Percentiles rank a stretch among this genome's conserved stretches.
Evolutionary conservation across 2,888 invertebrate species (phyloP).

Genomic region (Chrysolina americana): DNA sequence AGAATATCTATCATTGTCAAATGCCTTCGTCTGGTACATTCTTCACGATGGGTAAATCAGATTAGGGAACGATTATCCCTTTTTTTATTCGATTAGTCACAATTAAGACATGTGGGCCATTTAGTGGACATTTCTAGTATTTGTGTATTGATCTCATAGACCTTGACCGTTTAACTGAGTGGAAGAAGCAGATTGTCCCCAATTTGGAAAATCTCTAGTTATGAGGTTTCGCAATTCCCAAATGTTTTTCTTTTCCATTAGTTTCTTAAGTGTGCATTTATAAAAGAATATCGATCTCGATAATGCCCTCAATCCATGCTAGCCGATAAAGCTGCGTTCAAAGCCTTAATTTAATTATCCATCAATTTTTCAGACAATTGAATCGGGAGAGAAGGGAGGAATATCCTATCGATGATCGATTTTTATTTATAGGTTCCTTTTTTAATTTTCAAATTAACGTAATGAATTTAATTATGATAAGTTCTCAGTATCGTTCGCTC

Average conservation of each 20-base stretch:
- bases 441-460: conserved; percentile 21
- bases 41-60: background rate
- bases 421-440: conserved; percentile 8
- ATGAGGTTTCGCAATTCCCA: conserved; percentile 12
- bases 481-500: conserved; percentile 6
- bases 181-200: background rate
- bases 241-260: conserved; percentile 18
- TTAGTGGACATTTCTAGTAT: conserved; percentile 4
- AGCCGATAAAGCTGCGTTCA: conserved; percentile 10
- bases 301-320: conserved; percentile 5
- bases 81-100: conserved; percentile 6
- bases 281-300: conserved; percentile 13
- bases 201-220: background rate
- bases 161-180: background rate
- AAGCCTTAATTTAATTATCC: conserved; percentile 22
- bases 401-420: conserved; percentile 23
- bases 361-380: conserved; percentile 21
- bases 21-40: background rate
- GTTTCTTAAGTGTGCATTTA: background rate
- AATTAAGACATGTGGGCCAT: conserved; percentile 14
- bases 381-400: background rate
- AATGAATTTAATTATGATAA: conserved; percentile 18
- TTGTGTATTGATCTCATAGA: background rate
- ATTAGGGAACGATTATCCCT: background rate
- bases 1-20: background rate